Percentiles rank a stretch among this genome's conserved stretches.
These are phyloP conservation scores for Nemotelus nigrinus DNA, from an alignment of 2,888 invertebrate species.

Conservation along the genomic window DNA sequence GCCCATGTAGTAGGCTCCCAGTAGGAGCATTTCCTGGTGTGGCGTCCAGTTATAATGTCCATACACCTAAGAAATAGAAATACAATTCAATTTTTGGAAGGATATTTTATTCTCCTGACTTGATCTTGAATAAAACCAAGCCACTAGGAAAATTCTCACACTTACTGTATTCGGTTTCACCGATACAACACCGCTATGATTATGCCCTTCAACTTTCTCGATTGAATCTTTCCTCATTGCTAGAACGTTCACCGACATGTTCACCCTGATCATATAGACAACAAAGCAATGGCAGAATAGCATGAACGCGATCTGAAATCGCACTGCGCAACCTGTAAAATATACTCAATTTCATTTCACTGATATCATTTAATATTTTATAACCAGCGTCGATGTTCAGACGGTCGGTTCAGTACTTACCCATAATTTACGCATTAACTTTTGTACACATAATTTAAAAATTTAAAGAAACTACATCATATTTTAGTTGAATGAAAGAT, in stretches of 20 bases:
- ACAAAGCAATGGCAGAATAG: conserved; percentile 74
- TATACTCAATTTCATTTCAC: neutral
- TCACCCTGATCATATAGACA: conserved; percentile 73
- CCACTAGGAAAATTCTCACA: neutral
- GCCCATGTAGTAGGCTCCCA: conserved; percentile 73
- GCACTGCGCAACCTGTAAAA: conserved; percentile 60
- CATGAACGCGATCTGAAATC: conserved; percentile 68
- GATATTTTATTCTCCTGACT: neutral
- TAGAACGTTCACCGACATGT: conserved; percentile 74
- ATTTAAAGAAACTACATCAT: no score
- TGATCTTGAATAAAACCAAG: neutral
- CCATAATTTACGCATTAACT: conserved; percentile 2
- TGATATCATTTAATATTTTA: neutral
- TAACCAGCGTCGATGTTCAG: neutral
- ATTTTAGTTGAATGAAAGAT: no score
- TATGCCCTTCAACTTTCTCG: neutral
- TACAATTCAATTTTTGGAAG: neutral
- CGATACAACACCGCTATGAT: neutral
- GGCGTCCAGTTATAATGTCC: conserved; percentile 66
- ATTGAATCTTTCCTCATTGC: conserved; percentile 70
- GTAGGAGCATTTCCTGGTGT: conserved; percentile 68
- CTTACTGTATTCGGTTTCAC: conserved; percentile 1
- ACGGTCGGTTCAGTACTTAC: neutral
- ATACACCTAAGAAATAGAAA: conserved; percentile 57
- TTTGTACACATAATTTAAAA: no score